Evolutionary conservation across 1,140 invertebrate species (phyloP).

Genomic region (Notospermus geniculatus): DNA sequence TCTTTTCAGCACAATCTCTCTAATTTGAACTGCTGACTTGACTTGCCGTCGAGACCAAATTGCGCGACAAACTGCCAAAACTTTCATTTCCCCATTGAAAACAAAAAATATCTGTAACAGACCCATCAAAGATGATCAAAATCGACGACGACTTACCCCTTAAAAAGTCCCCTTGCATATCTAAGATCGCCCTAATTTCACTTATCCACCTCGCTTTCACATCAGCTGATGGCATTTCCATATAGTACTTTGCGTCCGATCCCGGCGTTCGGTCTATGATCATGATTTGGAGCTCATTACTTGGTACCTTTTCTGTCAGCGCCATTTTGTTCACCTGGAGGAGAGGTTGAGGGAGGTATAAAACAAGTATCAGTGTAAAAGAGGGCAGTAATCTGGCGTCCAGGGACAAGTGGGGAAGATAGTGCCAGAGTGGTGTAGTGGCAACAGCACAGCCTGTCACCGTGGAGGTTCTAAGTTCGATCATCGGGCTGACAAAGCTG

Average conservation of each 20-base stretch:
- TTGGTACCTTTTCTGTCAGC: conserved; percentile 64
- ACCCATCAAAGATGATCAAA: not conserved
- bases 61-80: too few species aligned
- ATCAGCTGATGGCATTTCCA: conserved; percentile 69
- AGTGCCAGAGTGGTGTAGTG: too few species aligned
- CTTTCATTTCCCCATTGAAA: too few species aligned
- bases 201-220: conserved; percentile 75
- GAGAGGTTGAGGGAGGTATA: conserved; percentile 1
- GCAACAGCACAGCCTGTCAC: too few species aligned
- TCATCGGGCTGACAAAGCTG: too few species aligned
- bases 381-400: too few species aligned
- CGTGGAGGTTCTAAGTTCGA: conserved; percentile 3
- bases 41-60: too few species aligned
- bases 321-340: conserved; percentile 91
- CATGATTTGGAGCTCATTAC: conserved; percentile 71
- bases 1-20: too few species aligned
- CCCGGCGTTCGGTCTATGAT: conserved; percentile 69
- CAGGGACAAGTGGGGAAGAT: too few species aligned
- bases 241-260: conserved; percentile 73
- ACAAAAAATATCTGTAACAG: too few species aligned
- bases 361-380: too few species aligned
- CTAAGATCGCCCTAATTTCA: conserved; percentile 78
- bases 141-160: conserved; percentile 37
- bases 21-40: too few species aligned
- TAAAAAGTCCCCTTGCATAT: conserved; percentile 83